Evolutionary conservation across 1,140 invertebrate genomes (phyloP), one percentile per base, ranked within the genome.

Genomic region (Megalonaias nervosa): DNA sequence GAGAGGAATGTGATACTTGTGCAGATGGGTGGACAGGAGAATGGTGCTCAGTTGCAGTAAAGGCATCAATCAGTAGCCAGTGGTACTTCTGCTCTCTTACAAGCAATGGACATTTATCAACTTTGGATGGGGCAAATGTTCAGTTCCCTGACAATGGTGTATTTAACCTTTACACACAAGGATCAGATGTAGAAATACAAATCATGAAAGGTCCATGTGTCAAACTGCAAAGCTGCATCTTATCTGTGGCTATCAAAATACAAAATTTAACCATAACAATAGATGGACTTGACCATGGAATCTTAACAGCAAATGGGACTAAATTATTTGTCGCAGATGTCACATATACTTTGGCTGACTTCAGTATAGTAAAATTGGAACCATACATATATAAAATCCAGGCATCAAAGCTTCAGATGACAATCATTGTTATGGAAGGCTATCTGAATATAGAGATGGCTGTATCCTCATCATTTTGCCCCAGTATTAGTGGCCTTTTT

Each of bases 1-100:
- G 79, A 38, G 55, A 67, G 66, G 26, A 67, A 55, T 85, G 84
- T 62, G 71, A 73, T 59, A 17, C 58, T 9, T 85, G 84, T 77
- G 31, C 79, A 21, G 38, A 66, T 26, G 79, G 79, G 19, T 85
- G 76, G 79, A 55, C 64, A 64, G 82, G 81, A 23, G 62, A 72
- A 31, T 75, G 81, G 62, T 85, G 84, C 62, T 31, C 68, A n/a
- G 62, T 81, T 16, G 64, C 77, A 17, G 62, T 81, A 16, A 66
- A 72, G 19, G 21, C 59, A 23, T 65, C 67, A 19, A n/a, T 57
- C 26, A 31, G 57, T 2, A 31, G n/a, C n/a, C 55, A 60, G n/a
- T 61, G 17, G 21, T 19, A 48, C 19, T 23, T 11, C 73, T 57
- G 77, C n/a, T 74, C 55, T 65, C 61, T 84, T 14, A 74, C 71